Percentiles rank a stretch among this genome's conserved stretches.
phyloP scores from a whole-genome alignment of 2,113 vertebrate species.

The Chunga burmeisteri region DNA sequence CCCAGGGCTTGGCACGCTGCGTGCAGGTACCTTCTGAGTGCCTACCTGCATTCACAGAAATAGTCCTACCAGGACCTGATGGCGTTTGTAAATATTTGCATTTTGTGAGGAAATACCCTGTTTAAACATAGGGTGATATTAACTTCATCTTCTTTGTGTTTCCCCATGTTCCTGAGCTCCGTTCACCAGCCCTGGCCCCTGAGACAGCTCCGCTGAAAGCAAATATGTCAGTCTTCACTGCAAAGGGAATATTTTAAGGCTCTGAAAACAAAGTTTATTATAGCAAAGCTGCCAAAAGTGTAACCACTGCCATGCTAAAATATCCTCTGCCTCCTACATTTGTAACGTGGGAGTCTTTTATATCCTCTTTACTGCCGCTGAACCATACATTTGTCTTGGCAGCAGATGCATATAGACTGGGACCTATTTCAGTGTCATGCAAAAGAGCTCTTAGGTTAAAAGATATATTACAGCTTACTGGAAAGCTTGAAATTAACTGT shows the following conservation, averaged over 20 bases:
- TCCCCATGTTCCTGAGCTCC: background rate
- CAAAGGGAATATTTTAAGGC: constrained; percentile 62
- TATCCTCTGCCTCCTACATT: constrained; percentile 68
- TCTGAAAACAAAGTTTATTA: constrained; percentile 66
- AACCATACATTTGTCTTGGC: constrained; percentile 65
- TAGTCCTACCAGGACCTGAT: background rate
- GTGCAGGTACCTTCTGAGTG: background rate
- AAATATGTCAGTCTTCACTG: constrained; percentile 34
- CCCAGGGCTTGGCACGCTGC: rapidly evolving
- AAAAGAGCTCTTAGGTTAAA: constrained; percentile 56
- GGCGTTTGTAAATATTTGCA: background rate
- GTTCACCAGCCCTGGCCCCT: background rate
- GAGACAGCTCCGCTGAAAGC: constrained; percentile 26
- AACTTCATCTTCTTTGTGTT: background rate
- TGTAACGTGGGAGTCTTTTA: constrained; percentile 64
- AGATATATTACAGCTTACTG: constrained; percentile 55
- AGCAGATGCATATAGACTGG: constrained; percentile 40
- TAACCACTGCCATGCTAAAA: constrained; percentile 65
- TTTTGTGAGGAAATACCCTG: constrained; percentile 4
- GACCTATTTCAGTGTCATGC: constrained; percentile 60
- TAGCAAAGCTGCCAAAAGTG: constrained; percentile 58
- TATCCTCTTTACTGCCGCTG: constrained; percentile 57
- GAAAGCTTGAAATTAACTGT: constrained; percentile 53
- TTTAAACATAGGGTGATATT: background rate
- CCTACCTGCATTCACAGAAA: background rate